Evolutionary conservation across 1,140 invertebrate genomes (phyloP), one percentile per base, ranked within the genome.

Genomic region (Tachypleus tridentatus): DNA sequence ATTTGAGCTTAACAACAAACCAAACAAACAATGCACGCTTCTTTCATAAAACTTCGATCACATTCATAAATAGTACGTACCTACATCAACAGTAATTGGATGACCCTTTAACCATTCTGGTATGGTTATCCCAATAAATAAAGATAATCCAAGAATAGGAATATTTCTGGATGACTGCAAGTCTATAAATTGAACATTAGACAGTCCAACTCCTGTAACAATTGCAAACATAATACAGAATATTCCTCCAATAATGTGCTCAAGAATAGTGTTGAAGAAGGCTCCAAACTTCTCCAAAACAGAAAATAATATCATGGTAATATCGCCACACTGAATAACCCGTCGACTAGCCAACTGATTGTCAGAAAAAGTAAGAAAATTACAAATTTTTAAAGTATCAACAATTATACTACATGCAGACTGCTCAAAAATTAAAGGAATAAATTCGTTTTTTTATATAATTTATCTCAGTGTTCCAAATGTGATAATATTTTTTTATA

Each of bases 221-320:
- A 91, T 88, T 51, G 88, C 88, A 73, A 91, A 91, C 83, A 90
- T 88, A 4, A 91, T 82, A 69, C 89, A 88, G 76, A 91, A 89
- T 61, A 89, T 83, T 4, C 90, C 91, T 0, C 89, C 91, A 3
- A 93, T 82, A 10, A 93, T 85, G 0, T 89, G 88, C 73, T 89
- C 87, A 4, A 91, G 91, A 62, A 93, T 92, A 61, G 90, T 87
- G 58, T 91, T 87, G 73, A 93, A 91, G 4, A 90, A 77, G 1
- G 89, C 89, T 5, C 88, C 87, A 71, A 93, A 83, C 76, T 92
- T 89, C 56, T 87, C 86, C 61, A 91, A 82, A 4, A 90, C 73
- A 0, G 88, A 88, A 73, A 91, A 86, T 1, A 89, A 63, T 2
- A 92, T 77, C 87, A 91, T 90, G 8, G 91, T 76, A 0, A 82